Conservation (phyloP, 2,888 invertebrate species). For the Ophion slaviceki region DNA sequence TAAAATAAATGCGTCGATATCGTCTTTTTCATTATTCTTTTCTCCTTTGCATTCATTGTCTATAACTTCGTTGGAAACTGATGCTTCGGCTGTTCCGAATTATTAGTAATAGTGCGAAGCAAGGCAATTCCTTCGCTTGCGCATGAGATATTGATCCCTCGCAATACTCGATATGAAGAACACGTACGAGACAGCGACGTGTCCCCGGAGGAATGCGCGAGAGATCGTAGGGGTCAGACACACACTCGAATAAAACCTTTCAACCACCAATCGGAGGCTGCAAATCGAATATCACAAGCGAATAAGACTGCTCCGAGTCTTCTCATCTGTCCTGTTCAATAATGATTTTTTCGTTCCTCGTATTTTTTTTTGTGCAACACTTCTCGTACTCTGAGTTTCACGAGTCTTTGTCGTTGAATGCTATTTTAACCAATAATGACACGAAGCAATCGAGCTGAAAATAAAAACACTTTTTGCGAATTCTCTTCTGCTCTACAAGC, state of each 20-base stretch:
- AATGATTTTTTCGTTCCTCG: background rate
- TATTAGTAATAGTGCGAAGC: background rate
- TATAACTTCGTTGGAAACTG: background rate
- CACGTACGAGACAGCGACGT: slow-evolving; percentile 11
- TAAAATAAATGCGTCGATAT: background rate
- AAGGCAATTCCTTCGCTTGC: background rate
- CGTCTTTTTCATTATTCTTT: background rate
- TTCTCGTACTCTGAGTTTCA: too few species aligned
- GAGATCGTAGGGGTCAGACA: slow-evolving; percentile 2
- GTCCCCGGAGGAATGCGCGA: background rate
- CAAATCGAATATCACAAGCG: background rate
- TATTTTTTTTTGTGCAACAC: background rate
- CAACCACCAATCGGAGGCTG: background rate
- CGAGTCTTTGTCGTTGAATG: too few species aligned
- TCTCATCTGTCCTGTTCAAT: too few species aligned
- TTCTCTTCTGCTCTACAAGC: too few species aligned
- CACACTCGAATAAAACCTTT: slow-evolving; percentile 2
- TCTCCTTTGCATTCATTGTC: background rate
- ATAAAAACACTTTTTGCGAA: too few species aligned
- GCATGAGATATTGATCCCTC: slow-evolving; percentile 6
- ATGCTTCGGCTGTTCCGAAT: too few species aligned
- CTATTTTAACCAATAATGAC: too few species aligned
- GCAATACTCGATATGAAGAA: background rate
- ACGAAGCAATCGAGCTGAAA: too few species aligned
- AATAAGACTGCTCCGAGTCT: too few species aligned